These are phyloP conservation scores for Mobula hypostoma DNA, from an alignment of 2,113 vertebrate species.

Conservation along the genomic window DNA sequence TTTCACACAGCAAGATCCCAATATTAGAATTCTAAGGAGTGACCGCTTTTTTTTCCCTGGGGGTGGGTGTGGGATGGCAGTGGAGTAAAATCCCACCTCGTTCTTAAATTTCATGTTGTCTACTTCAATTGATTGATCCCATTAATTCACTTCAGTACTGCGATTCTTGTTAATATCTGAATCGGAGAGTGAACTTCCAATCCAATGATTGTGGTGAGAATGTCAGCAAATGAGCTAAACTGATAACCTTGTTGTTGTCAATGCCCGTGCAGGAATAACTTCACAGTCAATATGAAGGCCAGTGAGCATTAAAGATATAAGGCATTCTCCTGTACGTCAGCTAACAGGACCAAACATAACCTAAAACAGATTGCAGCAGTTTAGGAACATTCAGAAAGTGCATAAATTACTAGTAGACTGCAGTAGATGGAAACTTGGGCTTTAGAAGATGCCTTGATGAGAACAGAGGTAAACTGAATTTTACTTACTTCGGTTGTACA, in stretches of 20 bases:
- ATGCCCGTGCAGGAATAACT: neutral
- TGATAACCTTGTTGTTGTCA: neutral
- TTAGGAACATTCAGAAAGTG: neutral
- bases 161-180: neutral
- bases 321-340: neutral
- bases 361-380: neutral
- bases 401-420: neutral
- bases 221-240: neutral
- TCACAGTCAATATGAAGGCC: neutral
- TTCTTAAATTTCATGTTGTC: neutral
- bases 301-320: neutral
- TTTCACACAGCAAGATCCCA: neutral
- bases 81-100: neutral
- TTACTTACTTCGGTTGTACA: neutral
- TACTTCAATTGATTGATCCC: neutral
- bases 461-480: neutral
- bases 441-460: neutral
- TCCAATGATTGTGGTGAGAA: neutral
- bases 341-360: neutral
- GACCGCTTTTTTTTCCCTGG: neutral
- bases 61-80: neutral
- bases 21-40: neutral
- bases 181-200: neutral
- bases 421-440: neutral
- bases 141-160: neutral